These are phyloP conservation scores for Drosophila infuscata DNA, from an alignment of 2,888 invertebrate species.

Conservation along the genomic window DNA sequence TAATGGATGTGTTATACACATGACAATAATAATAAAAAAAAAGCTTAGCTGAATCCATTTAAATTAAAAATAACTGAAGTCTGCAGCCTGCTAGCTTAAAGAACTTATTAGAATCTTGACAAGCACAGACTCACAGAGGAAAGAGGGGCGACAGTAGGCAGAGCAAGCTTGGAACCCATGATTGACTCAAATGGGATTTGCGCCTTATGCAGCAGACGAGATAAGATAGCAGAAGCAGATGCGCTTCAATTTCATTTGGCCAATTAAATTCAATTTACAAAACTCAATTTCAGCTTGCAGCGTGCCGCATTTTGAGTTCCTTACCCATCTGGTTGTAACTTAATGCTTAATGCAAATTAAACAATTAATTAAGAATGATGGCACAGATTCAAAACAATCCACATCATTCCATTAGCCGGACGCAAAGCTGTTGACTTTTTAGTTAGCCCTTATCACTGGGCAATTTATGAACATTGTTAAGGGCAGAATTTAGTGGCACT, in stretches of 20 bases:
- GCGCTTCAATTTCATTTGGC: slow-evolving; percentile 44
- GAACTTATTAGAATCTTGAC: slow-evolving; percentile 18
- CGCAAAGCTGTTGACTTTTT: slow-evolving; percentile 38
- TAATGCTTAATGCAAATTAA: slow-evolving; percentile 17
- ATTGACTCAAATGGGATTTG: slow-evolving; percentile 38
- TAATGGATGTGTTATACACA: slow-evolving; percentile 19
- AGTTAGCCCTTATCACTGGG: slow-evolving; percentile 36
- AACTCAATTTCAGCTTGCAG: slow-evolving; percentile 16
- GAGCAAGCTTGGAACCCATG: slow-evolving; percentile 7
- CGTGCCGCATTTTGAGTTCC: neutral
- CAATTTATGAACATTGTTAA: slow-evolving; percentile 11
- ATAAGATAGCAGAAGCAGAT: slow-evolving; percentile 21
- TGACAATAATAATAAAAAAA: slow-evolving; percentile 6
- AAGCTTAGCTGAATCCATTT: slow-evolving; percentile 3
- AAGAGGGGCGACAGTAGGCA: neutral
- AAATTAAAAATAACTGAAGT: slow-evolving; percentile 2
- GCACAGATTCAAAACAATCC: slow-evolving; percentile 16
- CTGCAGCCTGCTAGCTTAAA: neutral
- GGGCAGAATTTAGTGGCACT: slow-evolving; percentile 3
- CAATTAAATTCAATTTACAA: slow-evolving; percentile 57
- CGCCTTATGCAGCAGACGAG: slow-evolving; percentile 13
- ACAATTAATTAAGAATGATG: slow-evolving; percentile 19
- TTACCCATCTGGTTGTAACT: neutral
- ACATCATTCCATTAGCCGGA: slow-evolving; percentile 6
- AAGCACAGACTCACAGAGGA: neutral